phyloP scores from a whole-genome alignment of 2,797 vertebrate species.

The Dryobates pubescens region DNA sequence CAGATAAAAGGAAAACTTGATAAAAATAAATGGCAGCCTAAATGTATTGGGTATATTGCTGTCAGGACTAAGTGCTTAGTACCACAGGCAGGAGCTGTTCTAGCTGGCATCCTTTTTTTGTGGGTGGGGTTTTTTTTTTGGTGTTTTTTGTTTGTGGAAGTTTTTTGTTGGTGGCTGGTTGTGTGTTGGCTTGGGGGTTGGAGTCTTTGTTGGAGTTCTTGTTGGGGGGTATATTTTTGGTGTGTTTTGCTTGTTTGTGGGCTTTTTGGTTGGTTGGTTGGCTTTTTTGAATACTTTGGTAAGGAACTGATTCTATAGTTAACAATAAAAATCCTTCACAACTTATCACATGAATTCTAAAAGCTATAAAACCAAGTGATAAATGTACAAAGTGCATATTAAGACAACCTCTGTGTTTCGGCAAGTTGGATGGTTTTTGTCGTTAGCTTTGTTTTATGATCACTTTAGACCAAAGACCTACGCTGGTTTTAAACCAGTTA shows the following conservation, averaged over 20 bases:
- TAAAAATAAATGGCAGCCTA: slow-evolving; percentile 25
- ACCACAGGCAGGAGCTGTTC: neutral
- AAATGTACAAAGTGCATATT: neutral
- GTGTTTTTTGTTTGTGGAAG: too few relatives aligned
- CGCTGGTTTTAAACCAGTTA: neutral
- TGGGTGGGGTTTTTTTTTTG: too few relatives aligned
- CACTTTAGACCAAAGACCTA: neutral
- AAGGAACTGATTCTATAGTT: neutral
- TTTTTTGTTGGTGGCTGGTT: too few relatives aligned
- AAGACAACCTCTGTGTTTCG: neutral
- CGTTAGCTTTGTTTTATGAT: neutral
- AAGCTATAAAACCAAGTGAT: neutral
- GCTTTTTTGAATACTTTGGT: neutral
- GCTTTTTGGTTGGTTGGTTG: too few relatives aligned
- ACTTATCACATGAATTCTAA: slow-evolving; percentile 4
- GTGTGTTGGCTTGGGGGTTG: too few relatives aligned
- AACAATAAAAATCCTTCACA: neutral
- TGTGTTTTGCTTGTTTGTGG: too few relatives aligned
- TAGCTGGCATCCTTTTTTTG: neutral
- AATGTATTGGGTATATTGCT: slow-evolving; percentile 3
- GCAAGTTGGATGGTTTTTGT: neutral
- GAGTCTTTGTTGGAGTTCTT: too few relatives aligned
- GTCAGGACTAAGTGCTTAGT: neutral
- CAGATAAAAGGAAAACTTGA: slow-evolving; percentile 48
- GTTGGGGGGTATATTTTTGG: too few relatives aligned